Percentiles rank a stretch among this genome's conserved stretches.
These are phyloP conservation scores for Synchiropus splendidus DNA, from an alignment of 2,113 vertebrate species.

Conservation along the genomic window DNA sequence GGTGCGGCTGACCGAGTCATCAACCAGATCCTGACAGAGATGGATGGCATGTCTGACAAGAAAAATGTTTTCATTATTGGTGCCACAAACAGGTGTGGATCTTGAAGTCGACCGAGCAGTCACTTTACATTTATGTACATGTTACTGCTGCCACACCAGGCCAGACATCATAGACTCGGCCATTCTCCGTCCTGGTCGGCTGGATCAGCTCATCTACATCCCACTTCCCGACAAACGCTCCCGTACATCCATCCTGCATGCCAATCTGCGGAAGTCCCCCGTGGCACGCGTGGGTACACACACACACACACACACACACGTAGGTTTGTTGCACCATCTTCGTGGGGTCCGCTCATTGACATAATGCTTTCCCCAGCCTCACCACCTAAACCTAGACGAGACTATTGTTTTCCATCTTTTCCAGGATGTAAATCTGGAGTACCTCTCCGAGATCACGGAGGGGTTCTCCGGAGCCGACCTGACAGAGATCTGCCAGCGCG, in stretches of 20 bases:
- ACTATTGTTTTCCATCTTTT: too few relatives aligned
- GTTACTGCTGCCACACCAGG: conserved; percentile 30
- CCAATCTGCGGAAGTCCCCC: conserved; percentile 95
- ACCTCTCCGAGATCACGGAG: conserved; percentile 95
- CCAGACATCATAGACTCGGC: conserved; percentile 98
- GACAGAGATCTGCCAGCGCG: conserved; percentile 95
- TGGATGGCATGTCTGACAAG: conserved; percentile 98
- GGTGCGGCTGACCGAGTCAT: conserved; percentile 92
- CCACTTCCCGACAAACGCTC: conserved; percentile 96
- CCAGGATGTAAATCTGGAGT: conserved; percentile 92
- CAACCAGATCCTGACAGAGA: conserved; percentile 94
- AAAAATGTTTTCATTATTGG: conserved; percentile 98
- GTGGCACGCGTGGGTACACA: conserved; percentile 57
- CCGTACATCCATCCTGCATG: conserved; percentile 90
- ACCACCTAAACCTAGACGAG: too few relatives aligned
- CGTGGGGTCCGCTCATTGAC: too few relatives aligned
- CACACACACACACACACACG: background rate
- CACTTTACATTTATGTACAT: too few relatives aligned
- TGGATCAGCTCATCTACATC: conserved; percentile 98
- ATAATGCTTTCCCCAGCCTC: too few relatives aligned
- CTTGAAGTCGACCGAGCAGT: too few relatives aligned
- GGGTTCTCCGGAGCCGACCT: conserved; percentile 96
- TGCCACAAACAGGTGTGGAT: conserved; percentile 89
- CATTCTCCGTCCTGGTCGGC: conserved; percentile 88
- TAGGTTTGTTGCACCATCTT: too few relatives aligned